Evolutionary conservation across 1,140 invertebrate genomes (phyloP), one percentile per base, ranked within the genome.

Genomic region (Reticulitermes speratus): DNA sequence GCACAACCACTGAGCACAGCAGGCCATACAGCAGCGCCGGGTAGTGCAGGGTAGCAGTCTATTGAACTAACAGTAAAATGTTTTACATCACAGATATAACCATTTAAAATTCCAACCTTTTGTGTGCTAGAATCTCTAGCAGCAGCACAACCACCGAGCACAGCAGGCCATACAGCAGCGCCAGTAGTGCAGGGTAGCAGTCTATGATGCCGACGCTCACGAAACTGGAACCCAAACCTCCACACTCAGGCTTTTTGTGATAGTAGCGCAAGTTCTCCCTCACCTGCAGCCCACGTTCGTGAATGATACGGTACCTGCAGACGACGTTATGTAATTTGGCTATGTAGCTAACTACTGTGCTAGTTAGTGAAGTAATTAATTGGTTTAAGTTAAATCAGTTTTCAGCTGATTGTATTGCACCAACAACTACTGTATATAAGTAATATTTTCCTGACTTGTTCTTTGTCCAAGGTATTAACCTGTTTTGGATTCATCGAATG

Each of bases 121-220:
- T 44, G 82, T 86, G 52, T 11, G 83, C 44, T 45, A 69, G 48
- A 44, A 30, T 52, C 84, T 87, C 86, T 45, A 87, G 12, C 32
- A 87, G 44, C 2, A 87, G 32, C 84, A 85, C n/a, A 11, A 83
- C 19, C 5, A 83, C 8, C 30, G 87, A 69, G 3, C 32, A 3
- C 21, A 30, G 21, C 16, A 81, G 9, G 0, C 87, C 87, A 11
- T 84, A 75, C 9, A 84, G 44, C 0, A 87, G 83, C 9, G 86
- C 86, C 23, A n/a, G 8, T 0, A 87, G 81, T 19, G 84, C 87
- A 8, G 87, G 23, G 87, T 84, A 90, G 38, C 91, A 92, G 87
- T 94, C 94, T 1, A 92, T 90, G 87, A 94, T 91, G 83, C 93
- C 93, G 30, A 94, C 93, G n/a, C 92, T 93, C 32, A 94, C 89